Conservation (phyloP, 2,888 invertebrate species). For the Erannis defoliaria region DNA sequence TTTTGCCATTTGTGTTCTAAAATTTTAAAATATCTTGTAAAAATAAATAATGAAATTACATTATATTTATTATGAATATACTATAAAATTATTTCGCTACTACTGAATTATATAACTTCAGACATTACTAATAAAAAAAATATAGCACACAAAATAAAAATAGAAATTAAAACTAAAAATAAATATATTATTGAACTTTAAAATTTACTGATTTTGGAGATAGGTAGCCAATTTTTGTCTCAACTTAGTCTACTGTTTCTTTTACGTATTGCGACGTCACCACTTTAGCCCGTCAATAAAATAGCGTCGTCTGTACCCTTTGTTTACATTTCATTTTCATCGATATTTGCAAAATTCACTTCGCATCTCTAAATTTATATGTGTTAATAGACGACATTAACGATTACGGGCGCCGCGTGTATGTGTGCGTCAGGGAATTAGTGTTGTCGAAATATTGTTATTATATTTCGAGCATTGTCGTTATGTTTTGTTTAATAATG, state of each 20-base stretch:
- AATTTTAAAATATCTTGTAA: too few species aligned
- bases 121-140: too few species aligned
- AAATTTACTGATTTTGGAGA: too few species aligned
- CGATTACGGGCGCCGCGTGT: slow-evolving; percentile 52
- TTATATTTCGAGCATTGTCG: slow-evolving; percentile 57
- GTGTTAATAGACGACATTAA: slow-evolving; percentile 73
- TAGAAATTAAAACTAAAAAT: too few species aligned
- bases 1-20: too few species aligned
- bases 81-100: too few species aligned
- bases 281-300: slow-evolving; percentile 60
- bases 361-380: slow-evolving; percentile 72
- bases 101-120: too few species aligned
- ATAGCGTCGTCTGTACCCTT: slow-evolving; percentile 44
- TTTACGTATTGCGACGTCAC: slow-evolving; percentile 43
- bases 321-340: slow-evolving; percentile 73
- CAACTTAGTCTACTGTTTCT: neutral
- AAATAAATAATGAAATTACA: too few species aligned
- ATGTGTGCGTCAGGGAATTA: slow-evolving; percentile 62
- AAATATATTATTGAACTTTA: too few species aligned
- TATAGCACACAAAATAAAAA: too few species aligned
- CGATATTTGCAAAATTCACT: slow-evolving; percentile 70
- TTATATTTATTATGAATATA: too few species aligned
- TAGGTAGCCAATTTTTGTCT: too few species aligned
- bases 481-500: slow-evolving; percentile 54
- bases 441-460: slow-evolving; percentile 60